Evolutionary conservation across 2,113 vertebrate species (phyloP).

Genomic region (Heloderma charlesbogerti): DNA sequence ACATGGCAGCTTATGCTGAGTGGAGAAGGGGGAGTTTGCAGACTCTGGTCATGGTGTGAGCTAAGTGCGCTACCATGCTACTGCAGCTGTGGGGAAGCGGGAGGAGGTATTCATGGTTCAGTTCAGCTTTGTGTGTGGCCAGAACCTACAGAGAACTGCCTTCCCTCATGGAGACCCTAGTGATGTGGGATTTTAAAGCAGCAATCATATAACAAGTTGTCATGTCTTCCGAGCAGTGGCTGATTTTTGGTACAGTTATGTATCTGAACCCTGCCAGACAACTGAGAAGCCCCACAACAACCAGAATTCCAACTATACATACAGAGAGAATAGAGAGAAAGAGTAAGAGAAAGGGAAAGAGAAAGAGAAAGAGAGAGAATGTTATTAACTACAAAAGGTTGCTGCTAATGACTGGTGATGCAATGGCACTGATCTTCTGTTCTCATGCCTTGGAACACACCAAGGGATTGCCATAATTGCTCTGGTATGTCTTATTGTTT

Average conservation of each 20-base stretch:
- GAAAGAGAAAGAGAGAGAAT: not conserved
- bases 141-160: not conserved
- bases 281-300: not conserved
- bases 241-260: not conserved
- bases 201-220: not conserved
- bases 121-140: not conserved
- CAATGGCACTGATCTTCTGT: not conserved
- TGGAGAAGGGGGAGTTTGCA: not conserved
- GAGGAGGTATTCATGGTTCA: not conserved
- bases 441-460: not conserved
- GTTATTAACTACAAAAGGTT: not conserved
- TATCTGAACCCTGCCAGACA: not conserved
- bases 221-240: not conserved
- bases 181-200: not conserved
- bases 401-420: not conserved
- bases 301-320: not conserved
- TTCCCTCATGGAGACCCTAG: not conserved
- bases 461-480: not conserved
- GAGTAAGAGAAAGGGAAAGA: not conserved
- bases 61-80: not conserved
- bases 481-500: constrained; percentile 14
- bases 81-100: not conserved
- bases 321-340: not conserved
- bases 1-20: no score
- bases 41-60: not conserved